Evolutionary conservation across 2,888 invertebrate genomes (phyloP).

Genomic region (Hirtodrosophila alboralis): DNA sequence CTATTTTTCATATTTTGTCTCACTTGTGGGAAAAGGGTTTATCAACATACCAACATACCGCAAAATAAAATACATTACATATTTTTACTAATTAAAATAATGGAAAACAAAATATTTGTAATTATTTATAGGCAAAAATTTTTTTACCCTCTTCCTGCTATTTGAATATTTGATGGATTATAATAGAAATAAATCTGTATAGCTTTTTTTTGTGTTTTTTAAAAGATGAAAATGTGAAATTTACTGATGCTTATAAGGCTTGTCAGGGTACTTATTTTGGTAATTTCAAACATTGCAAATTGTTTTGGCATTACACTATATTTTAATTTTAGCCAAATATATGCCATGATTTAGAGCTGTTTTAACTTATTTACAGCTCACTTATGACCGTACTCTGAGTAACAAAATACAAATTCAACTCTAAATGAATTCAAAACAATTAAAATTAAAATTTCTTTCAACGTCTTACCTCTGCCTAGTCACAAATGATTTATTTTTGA

Average conservation of each 20-base stretch:
- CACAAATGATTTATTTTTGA: neutral
- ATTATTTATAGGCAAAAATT: slow-evolving; percentile 53
- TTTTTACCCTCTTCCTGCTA: slow-evolving; percentile 1
- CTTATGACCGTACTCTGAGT: neutral
- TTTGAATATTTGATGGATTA: neutral
- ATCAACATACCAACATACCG: slow-evolving; percentile 28
- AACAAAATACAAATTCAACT: slow-evolving; percentile 13
- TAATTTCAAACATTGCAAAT: too few relatives aligned
- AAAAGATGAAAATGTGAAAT: too few relatives aligned
- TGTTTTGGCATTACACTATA: too few relatives aligned
- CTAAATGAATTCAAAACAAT: slow-evolving; percentile 27
- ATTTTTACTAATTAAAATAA: slow-evolving; percentile 77
- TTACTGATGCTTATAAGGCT: too few relatives aligned
- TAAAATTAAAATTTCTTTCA: slow-evolving; percentile 6
- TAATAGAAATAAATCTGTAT: too few relatives aligned
- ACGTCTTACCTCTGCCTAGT: neutral
- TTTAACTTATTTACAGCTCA: slow-evolving; percentile 1
- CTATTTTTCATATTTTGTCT: neutral
- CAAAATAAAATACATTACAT: slow-evolving; percentile 68
- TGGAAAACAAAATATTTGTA: slow-evolving; percentile 65
- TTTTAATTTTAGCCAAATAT: too few relatives aligned
- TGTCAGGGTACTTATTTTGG: too few relatives aligned
- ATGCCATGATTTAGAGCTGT: too few relatives aligned
- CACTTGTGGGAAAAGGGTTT: slow-evolving; percentile 24
- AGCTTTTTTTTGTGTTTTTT: too few relatives aligned